phyloP scores from a whole-genome alignment of 2,797 vertebrate genomes.

The Echeneis naucrates region DNA sequence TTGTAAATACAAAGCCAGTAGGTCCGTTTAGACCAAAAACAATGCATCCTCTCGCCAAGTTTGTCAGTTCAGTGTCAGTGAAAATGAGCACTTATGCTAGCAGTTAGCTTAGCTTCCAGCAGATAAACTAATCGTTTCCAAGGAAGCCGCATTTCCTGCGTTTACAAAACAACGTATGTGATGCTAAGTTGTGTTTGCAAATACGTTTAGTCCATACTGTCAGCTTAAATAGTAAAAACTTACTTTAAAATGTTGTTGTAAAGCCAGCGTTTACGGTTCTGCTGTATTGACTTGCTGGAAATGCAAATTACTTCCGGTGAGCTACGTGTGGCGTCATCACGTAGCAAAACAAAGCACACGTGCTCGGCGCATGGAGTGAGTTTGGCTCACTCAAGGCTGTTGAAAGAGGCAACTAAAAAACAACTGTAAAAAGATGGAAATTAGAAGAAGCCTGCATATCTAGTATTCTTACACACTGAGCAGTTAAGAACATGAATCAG shows the following conservation, averaged over 20 bases:
- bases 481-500: background rate
- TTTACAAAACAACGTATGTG: background rate
- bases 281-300: slow-evolving; percentile 4
- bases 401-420: background rate
- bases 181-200: background rate
- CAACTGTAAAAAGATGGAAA: background rate
- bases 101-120: slow-evolving; percentile 52
- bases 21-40: background rate
- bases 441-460: background rate
- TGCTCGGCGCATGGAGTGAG: slow-evolving; percentile 28
- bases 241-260: slow-evolving; percentile 33
- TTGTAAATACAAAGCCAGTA: background rate
- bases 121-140: background rate
- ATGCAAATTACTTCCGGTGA: slow-evolving; percentile 63
- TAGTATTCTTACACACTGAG: background rate
- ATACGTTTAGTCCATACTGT: fast-evolving
- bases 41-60: background rate
- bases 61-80: background rate
- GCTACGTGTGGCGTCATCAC: slow-evolving; percentile 68
- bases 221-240: slow-evolving; percentile 6
- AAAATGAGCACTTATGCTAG: slow-evolving; percentile 34
- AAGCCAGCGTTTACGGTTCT: background rate
- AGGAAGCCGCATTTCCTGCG: background rate
- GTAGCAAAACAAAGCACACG: slow-evolving; percentile 69
- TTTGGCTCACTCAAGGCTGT: background rate